Evolutionary conservation across 1,140 invertebrate species (phyloP), one percentile per base, ranked within the genome.

Genomic region (Melipona quadrifasciata): DNA sequence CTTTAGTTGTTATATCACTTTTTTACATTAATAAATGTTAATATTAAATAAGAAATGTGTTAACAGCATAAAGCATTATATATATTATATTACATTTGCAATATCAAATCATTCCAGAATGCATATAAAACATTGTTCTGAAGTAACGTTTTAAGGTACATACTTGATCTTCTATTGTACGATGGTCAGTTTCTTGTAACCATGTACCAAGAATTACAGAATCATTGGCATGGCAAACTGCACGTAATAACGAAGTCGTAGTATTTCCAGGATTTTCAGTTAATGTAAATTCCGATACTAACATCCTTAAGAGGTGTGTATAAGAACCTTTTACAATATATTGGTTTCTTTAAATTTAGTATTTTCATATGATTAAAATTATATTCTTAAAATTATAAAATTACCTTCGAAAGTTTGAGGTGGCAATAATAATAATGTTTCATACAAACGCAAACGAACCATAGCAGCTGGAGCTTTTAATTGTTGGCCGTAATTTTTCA

Each of bases 121-220:
- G 68, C 24, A 70, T 17, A 16, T 16, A 6, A 24, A 21, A 47
- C n/a, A n/a, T 12, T 72, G 34, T 34, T 65, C 12, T 16, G 21
- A 79, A 53, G 34, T 31, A 55, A 61, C 14, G 39, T 31, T 84
- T 67, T 21, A n/a, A 76, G 78, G 27, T 39, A 72, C 82, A 92
- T 94, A 99, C 98, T 96, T 99, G 99, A 96, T 99, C 98, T 95
- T 99, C 99, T 90, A 99, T 98, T 64, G 97, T 97, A 82, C 98
- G 97, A 95, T 99, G 98, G 95, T 99, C 99, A 14, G 98, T 99
- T 93, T 99, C 98, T 93, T 99, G 98, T 31, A 98, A 95, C 97
- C 98, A 97, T 70, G 97, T 97, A 47, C 97, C 97, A 64, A 98
- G 95, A 84, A 99, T 96, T 27, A 99, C 97, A 1, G 97, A 97